Conservation (phyloP, 2,113 vertebrate species). For the cat (Felis catus) region DNA sequence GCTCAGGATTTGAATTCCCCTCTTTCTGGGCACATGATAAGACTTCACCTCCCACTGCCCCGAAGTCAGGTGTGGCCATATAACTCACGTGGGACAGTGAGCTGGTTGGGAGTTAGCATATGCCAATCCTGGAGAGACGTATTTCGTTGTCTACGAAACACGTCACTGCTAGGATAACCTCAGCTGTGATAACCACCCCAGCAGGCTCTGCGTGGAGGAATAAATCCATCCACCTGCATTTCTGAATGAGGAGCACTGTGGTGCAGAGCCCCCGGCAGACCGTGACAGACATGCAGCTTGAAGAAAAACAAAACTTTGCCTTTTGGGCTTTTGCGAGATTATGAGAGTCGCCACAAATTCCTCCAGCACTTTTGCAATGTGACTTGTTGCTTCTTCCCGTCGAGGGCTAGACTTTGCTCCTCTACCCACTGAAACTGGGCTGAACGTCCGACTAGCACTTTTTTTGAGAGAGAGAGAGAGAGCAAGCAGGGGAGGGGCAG, state of each 20-base stretch:
- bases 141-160: neutral
- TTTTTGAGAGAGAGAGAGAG: too few species aligned
- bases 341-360: neutral
- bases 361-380: neutral
- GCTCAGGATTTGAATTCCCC: neutral
- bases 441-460: neutral
- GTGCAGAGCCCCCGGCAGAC: neutral
- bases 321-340: neutral
- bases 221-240: neutral
- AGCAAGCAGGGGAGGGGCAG: too few species aligned
- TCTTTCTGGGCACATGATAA: neutral
- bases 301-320: neutral
- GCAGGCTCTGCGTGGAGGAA: rapidly evolving
- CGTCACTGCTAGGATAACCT: neutral
- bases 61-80: neutral
- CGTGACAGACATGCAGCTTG: rapidly evolving
- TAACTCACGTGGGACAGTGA: neutral
- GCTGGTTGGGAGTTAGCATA: neutral
- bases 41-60: neutral
- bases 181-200: neutral
- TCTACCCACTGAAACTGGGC: neutral
- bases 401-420: neutral
- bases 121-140: neutral
- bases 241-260: neutral
- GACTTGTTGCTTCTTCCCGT: neutral